A percentile compares a stretch with the other conserved stretches of the same genome.
phyloP scores from a whole-genome alignment of 1,140 invertebrate genomes.

The Venustaconcha ellipsiformis region DNA sequence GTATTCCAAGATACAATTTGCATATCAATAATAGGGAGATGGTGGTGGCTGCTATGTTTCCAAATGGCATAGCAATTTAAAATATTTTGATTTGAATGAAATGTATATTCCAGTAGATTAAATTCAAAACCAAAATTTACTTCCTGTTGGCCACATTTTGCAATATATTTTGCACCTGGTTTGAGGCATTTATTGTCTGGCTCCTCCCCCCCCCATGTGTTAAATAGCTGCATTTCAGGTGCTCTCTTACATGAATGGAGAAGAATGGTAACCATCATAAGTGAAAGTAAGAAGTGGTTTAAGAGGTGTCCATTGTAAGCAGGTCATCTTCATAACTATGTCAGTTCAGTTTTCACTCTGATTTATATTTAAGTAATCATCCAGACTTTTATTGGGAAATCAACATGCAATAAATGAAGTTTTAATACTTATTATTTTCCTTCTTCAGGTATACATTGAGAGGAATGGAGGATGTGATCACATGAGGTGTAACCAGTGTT shows the following conservation, averaged over 20 bases:
- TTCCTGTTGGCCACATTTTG: neutral
- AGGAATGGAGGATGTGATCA: conserved; percentile 70
- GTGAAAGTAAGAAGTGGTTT: neutral
- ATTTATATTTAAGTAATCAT: neutral
- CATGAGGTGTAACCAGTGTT: conserved; percentile 68
- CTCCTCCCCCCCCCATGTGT: too few relatives aligned
- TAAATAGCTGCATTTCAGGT: too few relatives aligned
- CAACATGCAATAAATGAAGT: neutral
- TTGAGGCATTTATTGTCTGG: too few relatives aligned
- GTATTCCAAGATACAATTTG: too few relatives aligned
- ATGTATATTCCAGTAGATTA: too few relatives aligned
- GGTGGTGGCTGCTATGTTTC: too few relatives aligned
- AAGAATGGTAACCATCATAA: neutral
- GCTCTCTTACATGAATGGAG: too few relatives aligned
- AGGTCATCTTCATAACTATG: neutral
- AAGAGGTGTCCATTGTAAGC: neutral
- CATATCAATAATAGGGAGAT: too few relatives aligned
- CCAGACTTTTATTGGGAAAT: neutral
- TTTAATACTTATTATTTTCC: conserved; percentile 3
- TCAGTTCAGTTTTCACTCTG: neutral
- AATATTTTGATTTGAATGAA: too few relatives aligned
- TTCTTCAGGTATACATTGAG: conserved; percentile 68
- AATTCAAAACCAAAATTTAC: too few relatives aligned
- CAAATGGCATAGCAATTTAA: too few relatives aligned
- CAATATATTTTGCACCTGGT: neutral